A percentile compares a stretch with the other conserved stretches of the same genome.
These are phyloP conservation scores for Smittia aterrima DNA, from an alignment of 2,888 invertebrate genomes.

Conservation along the genomic window DNA sequence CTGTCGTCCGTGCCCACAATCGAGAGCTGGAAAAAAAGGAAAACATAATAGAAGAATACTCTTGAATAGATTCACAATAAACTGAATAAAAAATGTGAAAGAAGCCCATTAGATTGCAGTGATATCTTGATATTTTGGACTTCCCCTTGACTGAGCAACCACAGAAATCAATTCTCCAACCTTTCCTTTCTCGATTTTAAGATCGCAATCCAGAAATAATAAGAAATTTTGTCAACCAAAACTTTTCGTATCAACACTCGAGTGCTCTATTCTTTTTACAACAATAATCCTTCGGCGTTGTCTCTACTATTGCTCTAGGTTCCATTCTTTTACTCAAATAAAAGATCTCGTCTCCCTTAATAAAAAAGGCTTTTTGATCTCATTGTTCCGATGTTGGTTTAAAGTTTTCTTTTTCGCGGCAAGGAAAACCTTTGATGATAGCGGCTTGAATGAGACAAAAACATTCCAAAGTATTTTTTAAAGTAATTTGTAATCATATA, in stretches of 20 bases:
- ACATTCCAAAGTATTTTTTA: slow-evolving; percentile 26
- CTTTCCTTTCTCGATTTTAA: not conserved
- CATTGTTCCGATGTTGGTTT: not conserved
- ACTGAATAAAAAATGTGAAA: not conserved
- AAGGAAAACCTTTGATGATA: slow-evolving; percentile 4
- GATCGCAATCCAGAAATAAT: slow-evolving; percentile 21
- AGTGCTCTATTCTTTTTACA: not conserved
- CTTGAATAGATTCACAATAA: not conserved
- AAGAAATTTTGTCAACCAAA: slow-evolving; percentile 15
- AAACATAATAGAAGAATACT: slow-evolving; percentile 1
- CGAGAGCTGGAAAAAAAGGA: not conserved
- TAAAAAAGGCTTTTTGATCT: not conserved
- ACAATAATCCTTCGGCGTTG: not conserved
- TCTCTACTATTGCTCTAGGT: not conserved
- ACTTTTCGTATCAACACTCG: not conserved
- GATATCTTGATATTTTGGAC: slow-evolving; percentile 39
- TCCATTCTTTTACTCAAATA: not conserved
- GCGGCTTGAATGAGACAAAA: not conserved
- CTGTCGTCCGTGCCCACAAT: slow-evolving; percentile 28
- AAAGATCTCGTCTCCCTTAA: not conserved
- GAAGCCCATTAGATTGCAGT: slow-evolving; percentile 31
- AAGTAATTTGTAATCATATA: slow-evolving; percentile 28
- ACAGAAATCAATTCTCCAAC: slow-evolving; percentile 37
- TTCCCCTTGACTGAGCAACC: slow-evolving; percentile 37
- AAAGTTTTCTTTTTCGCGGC: slow-evolving; percentile 9